Base-by-base conservation (phyloP, 2,797 vertebrate species). In the Phylloscopus collybita region DNA sequence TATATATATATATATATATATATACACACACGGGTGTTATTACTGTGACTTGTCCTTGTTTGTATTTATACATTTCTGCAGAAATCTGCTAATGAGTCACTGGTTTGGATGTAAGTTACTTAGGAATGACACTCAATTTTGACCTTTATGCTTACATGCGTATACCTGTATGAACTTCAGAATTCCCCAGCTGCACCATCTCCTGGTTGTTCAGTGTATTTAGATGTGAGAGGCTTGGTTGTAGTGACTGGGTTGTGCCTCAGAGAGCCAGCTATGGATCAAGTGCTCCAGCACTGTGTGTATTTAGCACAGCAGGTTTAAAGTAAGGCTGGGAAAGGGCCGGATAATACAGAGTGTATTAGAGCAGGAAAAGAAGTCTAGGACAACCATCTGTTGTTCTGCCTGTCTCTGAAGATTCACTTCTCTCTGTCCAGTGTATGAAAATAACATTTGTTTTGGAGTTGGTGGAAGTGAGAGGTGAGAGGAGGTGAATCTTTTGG, bases 181-280 rank as follows among this genome's bases (percentile, higher is more conserved):
- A 75, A 65, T 11, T 76, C 25, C 67, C 10, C 22, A 22, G 38
- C 40, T 20, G 1, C 81, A 18, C 27, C 38, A 62, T 3, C 42
- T 83, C 5, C 65, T 74, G 53, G 15, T 25, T 34, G n/a, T 45
- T 73, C 16, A 4, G 16, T 65, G 5, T 34, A 2, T 29, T 22
- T 22, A 26, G 18, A 23, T 53, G 13, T 38, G 22, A 36, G 38
- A 47, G 29, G 9, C 20, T 7, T 30, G 27, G 4, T 12, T 70
- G 44, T 26, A 17, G 10, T 54, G 67, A 4, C 61, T 32, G 44
- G 36, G 5, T 57, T 49, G 16, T 78, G 47, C 40, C 47, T 47
- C 11, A 3, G 23, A 51, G 59, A 56, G 32, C 7, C 0, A 0
- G 16, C 36, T 36, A 0, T 13, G 49, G 53, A 59, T 50, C 7